Base-by-base conservation (phyloP, 2,797 vertebrate species). In the Melanotaenia boesemani region DNA sequence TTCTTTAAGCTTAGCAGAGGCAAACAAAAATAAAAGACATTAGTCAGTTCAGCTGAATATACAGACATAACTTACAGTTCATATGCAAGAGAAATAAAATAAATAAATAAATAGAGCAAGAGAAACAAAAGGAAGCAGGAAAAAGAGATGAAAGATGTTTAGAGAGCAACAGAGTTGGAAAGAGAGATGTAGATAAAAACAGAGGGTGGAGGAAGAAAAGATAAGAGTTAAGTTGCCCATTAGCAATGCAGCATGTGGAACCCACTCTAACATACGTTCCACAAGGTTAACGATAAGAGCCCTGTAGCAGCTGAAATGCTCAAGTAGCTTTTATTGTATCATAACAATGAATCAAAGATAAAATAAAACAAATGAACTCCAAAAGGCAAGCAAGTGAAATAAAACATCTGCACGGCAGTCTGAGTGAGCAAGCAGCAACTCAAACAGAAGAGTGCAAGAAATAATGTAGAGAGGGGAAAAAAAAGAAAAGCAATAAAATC, bases 241-340 rank as follows among this genome's bases (percentile, higher is more conserved):
- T 94, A 94, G 88, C 65, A 79, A 93, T 93, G 93, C 89, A 50
- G 88, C 82, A 72, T 88, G 89, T 85, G 86, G 91, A 90, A 86
- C 89, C 77, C 89, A 79, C 83, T 90, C 90, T 83, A 75, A 90
- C 86, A 86, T 76, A 88, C 90, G 92, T 94, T 95, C 91, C 93
- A 92, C 94, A 94, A 95, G 94, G 95, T 95, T 95, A 95, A 95
- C 95, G 94, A 95, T 94, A 94, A 95, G 91, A 92, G 93, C 92
- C 92, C 92, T 85, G 89, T 90, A 87, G 92, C 91, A 92, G 92
- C 93, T 91, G 93, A 94, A 95, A 95, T 94, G 95, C 95, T 95
- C 94, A 95, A 95, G 94, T 95, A 95, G 94, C 93, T 95, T 95
- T 95, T 95, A 95, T 95, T 93, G 94, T 95, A 95, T 95, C 95